Percentiles rank a stretch among this genome's conserved stretches.
Evolutionary conservation across 2,888 invertebrate genomes (phyloP).

Genomic region (Rhamnusium bicolor): DNA sequence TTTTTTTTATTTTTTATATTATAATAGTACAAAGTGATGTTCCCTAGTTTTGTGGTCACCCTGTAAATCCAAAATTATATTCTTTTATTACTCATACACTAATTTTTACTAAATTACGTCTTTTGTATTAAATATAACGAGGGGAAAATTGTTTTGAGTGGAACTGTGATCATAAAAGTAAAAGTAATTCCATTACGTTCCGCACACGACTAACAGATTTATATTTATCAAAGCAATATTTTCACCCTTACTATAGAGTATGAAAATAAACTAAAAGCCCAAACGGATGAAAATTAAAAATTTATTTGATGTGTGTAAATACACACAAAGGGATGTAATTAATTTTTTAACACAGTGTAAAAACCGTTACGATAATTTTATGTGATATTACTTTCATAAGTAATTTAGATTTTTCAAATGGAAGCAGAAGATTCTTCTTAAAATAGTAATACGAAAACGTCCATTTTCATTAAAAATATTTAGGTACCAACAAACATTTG

Average conservation of each 20-base stretch:
- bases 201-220: not conserved
- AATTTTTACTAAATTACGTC: not conserved
- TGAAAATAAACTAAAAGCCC: not conserved
- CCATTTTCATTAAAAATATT: too few species aligned
- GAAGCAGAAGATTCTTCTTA: too few species aligned
- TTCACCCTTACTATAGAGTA: not conserved
- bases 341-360: too few species aligned
- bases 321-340: too few species aligned
- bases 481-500: too few species aligned
- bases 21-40: too few species aligned
- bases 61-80: not conserved
- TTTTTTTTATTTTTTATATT: too few species aligned
- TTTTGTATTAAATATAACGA: not conserved
- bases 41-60: not conserved
- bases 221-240: not conserved
- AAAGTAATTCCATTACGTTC: not conserved
- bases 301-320: not conserved
- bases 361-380: too few species aligned
- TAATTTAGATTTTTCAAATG: too few species aligned
- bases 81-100: not conserved
- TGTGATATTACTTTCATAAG: too few species aligned
- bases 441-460: too few species aligned
- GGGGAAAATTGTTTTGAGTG: not conserved
- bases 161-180: not conserved
- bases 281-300: not conserved